Conservation (phyloP, 2,797 vertebrate species). For the Crocodylus rhombifer region DNA sequence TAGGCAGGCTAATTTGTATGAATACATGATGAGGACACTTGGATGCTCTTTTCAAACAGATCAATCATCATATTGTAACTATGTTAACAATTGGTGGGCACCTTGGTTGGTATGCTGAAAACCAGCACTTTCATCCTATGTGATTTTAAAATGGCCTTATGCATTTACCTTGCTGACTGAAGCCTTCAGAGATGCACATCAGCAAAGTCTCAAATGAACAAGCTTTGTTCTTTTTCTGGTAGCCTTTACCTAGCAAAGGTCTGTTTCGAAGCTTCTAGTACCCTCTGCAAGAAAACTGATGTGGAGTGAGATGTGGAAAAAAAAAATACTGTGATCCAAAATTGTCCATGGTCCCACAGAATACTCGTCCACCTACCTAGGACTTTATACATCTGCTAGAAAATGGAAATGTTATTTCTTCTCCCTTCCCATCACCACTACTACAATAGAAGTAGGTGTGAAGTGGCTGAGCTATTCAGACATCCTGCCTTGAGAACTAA, state of each 20-base stretch:
- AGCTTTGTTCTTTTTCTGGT: not conserved
- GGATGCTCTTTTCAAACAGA: constrained; percentile 45
- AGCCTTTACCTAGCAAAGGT: not conserved
- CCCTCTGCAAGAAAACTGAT: constrained; percentile 25
- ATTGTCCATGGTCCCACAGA: not conserved
- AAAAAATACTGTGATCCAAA: not conserved
- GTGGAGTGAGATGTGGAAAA: not conserved
- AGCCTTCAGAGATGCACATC: not conserved
- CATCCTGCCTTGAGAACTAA: constrained; percentile 16
- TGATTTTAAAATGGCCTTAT: not conserved
- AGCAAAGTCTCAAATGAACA: not conserved
- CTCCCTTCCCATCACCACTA: not conserved
- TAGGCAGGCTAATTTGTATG: constrained; percentile 18
- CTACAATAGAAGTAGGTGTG: constrained; percentile 9
- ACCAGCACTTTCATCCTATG: not conserved
- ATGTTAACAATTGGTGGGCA: constrained; percentile 1
- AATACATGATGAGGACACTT: constrained; percentile 28
- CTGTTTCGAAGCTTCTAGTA: not conserved
- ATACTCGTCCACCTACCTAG: not conserved
- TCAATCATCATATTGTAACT: constrained; percentile 54
- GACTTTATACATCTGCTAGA: not conserved
- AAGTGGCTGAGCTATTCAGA: not conserved
- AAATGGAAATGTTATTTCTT: not conserved
- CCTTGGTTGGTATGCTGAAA: not conserved
- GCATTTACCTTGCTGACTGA: not conserved